phyloP scores from a whole-genome alignment of 2,797 vertebrate species.

The Leptoclinus maculatus region DNA sequence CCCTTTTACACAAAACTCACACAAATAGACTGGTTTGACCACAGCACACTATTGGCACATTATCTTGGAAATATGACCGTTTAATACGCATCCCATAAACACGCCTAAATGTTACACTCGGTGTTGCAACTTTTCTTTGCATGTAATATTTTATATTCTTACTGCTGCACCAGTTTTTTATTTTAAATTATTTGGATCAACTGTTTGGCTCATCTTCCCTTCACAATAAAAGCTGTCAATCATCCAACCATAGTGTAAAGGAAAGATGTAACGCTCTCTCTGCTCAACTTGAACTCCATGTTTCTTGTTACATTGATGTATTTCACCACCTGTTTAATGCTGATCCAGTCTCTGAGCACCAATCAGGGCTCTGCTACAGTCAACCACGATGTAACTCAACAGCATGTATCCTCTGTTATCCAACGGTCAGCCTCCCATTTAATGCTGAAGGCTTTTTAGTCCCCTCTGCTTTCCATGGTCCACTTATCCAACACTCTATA shows the following conservation, averaged over 20 bases:
- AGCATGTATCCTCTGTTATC: constrained; percentile 29
- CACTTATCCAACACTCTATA: too few relatives aligned
- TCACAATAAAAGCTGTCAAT: background rate
- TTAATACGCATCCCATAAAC: background rate
- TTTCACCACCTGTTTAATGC: background rate
- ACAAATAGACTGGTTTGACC: background rate
- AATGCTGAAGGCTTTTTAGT: background rate
- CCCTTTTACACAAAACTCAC: background rate
- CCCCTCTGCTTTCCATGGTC: background rate
- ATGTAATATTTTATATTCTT: background rate
- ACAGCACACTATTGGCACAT: too few relatives aligned
- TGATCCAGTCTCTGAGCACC: background rate
- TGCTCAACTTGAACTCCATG: background rate
- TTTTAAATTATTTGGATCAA: background rate
- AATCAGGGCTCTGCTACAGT: background rate
- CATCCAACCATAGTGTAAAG: background rate
- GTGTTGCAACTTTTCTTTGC: background rate
- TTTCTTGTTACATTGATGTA: background rate
- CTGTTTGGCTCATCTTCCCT: background rate
- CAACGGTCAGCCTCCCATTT: constrained; percentile 8
- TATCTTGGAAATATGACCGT: too few relatives aligned
- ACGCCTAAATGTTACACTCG: background rate
- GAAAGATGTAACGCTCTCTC: background rate
- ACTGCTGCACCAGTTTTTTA: background rate
- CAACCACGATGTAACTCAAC: constrained; percentile 3